These are phyloP conservation scores for Chlorodrepanis virens DNA, from an alignment of 2,113 vertebrate genomes.

Conservation along the genomic window DNA sequence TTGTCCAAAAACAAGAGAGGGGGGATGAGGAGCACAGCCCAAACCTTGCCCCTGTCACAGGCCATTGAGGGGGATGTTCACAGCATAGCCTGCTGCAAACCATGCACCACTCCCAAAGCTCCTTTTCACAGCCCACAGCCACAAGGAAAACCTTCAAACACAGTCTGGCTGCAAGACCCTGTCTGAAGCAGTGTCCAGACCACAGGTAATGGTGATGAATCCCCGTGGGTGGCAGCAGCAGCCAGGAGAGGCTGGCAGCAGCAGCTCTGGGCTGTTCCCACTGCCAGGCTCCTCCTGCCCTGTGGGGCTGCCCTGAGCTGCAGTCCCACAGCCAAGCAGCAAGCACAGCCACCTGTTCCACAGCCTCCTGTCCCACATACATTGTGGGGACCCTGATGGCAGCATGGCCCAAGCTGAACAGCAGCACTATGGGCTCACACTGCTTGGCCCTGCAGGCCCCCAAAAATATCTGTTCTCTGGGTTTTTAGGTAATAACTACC, in stretches of 20 bases:
- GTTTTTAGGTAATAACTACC: neutral
- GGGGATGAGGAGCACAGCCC: neutral
- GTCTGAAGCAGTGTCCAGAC: neutral
- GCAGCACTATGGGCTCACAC: neutral
- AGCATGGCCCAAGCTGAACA: fast-evolving
- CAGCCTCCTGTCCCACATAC: neutral
- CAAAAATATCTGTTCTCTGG: fast-evolving
- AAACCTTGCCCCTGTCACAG: fast-evolving
- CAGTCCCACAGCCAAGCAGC: neutral
- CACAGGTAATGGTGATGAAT: fast-evolving
- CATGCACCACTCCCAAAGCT: neutral
- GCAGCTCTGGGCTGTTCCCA: neutral
- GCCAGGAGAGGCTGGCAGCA: neutral
- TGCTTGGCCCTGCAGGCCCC: neutral
- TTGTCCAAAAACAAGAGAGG: neutral
- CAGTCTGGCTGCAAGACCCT: fast-evolving
- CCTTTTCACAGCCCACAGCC: neutral
- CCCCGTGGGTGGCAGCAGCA: neutral
- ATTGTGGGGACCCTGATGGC: fast-evolving
- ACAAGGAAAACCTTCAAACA: neutral
- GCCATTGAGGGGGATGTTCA: neutral
- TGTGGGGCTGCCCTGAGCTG: neutral
- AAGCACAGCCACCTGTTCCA: neutral
- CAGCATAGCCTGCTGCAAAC: neutral
- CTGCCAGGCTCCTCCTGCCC: neutral